Conservation (phyloP, 2,888 invertebrate genomes). For the Hololepta plana region DNA sequence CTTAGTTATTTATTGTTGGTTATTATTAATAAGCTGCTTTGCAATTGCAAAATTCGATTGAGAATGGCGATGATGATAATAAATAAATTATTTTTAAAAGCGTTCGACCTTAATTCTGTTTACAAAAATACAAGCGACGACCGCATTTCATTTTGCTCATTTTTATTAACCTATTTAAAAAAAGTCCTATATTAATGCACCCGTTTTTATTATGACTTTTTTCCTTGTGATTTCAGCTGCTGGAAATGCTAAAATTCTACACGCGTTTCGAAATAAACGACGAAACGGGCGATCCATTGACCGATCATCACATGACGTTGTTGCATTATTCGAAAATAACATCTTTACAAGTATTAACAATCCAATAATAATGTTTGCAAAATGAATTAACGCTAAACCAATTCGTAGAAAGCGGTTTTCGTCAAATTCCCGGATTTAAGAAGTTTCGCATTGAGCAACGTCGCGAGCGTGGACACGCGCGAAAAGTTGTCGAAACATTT, state of each 20-base stretch:
- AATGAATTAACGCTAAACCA: neutral
- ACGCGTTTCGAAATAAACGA: slow-evolving; percentile 96
- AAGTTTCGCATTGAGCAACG: slow-evolving; percentile 80
- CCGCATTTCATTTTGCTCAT: too few species aligned
- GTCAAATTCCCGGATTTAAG: slow-evolving; percentile 75
- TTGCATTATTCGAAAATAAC: slow-evolving; percentile 86
- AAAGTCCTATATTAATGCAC: slow-evolving; percentile 1
- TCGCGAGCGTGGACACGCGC: slow-evolving; percentile 86
- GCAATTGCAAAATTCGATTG: too few species aligned
- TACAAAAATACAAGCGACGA: too few species aligned
- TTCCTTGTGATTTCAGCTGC: slow-evolving; percentile 41
- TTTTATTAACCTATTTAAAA: too few species aligned
- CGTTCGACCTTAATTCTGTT: too few species aligned
- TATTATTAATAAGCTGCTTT: too few species aligned
- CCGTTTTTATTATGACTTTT: slow-evolving; percentile 1
- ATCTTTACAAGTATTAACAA: slow-evolving; percentile 51
- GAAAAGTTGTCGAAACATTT: slow-evolving; percentile 73
- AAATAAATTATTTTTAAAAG: too few species aligned
- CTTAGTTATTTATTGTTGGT: too few species aligned
- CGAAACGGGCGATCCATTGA: slow-evolving; percentile 83
- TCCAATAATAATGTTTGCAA: neutral
- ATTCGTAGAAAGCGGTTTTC: slow-evolving; percentile 70
- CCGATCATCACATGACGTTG: slow-evolving; percentile 85
- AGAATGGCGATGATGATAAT: too few species aligned
- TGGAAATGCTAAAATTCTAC: slow-evolving; percentile 93